These are phyloP conservation scores for Corvus moneduloides DNA, from an alignment of 2,113 vertebrate genomes.

Conservation along the genomic window DNA sequence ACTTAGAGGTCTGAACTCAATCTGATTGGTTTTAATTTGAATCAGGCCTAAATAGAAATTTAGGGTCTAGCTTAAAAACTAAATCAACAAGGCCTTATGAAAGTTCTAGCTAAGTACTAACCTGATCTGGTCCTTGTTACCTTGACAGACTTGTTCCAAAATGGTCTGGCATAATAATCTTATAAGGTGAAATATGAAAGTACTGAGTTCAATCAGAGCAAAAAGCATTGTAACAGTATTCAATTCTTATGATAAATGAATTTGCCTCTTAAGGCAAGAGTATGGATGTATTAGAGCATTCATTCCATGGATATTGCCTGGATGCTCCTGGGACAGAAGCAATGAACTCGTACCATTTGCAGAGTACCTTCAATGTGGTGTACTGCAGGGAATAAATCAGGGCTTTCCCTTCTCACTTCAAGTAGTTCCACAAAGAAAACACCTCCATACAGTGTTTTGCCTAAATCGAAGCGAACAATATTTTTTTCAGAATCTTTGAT, in stretches of 20 bases:
- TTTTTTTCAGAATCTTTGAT: neutral
- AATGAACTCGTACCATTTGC: constrained; percentile 40
- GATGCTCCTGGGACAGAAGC: constrained; percentile 31
- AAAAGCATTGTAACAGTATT: neutral
- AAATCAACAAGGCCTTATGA: neutral
- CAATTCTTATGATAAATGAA: neutral
- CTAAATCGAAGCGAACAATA: constrained; percentile 24
- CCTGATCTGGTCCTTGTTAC: neutral
- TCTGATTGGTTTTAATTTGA: neutral
- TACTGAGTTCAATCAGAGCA: neutral
- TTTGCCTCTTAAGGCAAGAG: constrained; percentile 58
- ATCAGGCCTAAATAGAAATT: neutral
- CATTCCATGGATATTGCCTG: constrained; percentile 57
- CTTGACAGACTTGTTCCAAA: neutral
- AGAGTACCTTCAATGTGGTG: constrained; percentile 65
- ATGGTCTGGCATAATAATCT: neutral
- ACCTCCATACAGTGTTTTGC: constrained; percentile 59
- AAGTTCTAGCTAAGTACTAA: neutral
- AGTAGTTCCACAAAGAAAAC: constrained; percentile 63
- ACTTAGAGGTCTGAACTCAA: neutral
- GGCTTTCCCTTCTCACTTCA: constrained; percentile 23
- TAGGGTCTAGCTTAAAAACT: neutral
- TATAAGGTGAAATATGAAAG: neutral
- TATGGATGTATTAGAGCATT: constrained; percentile 35
- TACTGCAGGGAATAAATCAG: constrained; percentile 38